Conservation (phyloP, 1,140 invertebrate genomes). For the Brachionus rotundiformis region DNA sequence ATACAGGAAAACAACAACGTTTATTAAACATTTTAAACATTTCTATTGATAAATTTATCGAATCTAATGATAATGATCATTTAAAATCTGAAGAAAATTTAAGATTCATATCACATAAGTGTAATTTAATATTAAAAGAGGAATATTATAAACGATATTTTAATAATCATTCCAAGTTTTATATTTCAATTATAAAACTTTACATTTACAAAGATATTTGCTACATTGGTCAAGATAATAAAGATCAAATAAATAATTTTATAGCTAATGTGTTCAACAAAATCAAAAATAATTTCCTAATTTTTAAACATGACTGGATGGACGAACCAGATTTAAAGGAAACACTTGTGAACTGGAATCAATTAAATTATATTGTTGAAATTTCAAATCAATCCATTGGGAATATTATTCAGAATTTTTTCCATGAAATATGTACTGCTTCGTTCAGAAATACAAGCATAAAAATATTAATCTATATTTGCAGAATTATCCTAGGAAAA, state of each 20-base stretch:
- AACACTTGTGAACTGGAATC: background rate
- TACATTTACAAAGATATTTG: background rate
- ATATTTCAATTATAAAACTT: background rate
- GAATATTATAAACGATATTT: too few relatives aligned
- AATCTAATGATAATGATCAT: background rate
- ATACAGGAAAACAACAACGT: background rate
- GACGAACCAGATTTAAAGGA: background rate
- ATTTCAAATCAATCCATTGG: background rate
- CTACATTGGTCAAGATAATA: background rate
- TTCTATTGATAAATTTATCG: background rate
- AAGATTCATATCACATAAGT: background rate
- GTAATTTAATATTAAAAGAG: background rate
- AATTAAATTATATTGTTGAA: background rate
- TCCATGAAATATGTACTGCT: background rate
- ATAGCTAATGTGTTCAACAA: too few relatives aligned
- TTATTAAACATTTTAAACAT: background rate
- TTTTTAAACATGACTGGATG: background rate
- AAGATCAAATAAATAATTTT: background rate
- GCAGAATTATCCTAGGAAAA: background rate
- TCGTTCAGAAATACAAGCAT: background rate
- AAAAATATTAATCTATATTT: background rate
- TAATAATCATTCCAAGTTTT: background rate
- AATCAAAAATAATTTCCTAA: background rate
- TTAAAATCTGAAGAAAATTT: background rate
- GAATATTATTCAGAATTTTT: background rate